phyloP scores from a whole-genome alignment of 2,888 invertebrate genomes.

The Saturnia pavonia region DNA sequence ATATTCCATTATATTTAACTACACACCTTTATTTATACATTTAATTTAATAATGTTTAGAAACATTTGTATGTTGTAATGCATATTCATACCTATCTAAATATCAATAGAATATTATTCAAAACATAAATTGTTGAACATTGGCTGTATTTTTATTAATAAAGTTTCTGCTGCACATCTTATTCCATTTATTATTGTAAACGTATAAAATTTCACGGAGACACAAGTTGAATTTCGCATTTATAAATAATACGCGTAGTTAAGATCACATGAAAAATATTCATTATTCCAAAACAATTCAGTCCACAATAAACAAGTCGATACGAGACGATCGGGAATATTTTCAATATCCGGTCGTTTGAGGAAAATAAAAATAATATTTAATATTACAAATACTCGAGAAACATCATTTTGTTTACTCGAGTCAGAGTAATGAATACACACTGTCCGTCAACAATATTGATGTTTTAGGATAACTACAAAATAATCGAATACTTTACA shows the following conservation, averaged over 20 bases:
- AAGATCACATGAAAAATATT: background rate
- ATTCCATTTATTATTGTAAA: too few relatives aligned
- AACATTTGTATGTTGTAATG: too few relatives aligned
- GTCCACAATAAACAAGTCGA: background rate
- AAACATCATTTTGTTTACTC: background rate
- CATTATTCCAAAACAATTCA: slow-evolving; percentile 1
- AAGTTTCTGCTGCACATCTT: too few relatives aligned
- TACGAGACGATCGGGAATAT: background rate
- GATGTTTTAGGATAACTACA: background rate
- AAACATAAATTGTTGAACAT: too few relatives aligned
- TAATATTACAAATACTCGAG: background rate
- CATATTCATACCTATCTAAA: too few relatives aligned
- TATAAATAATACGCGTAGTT: background rate
- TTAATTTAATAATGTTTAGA: too few relatives aligned
- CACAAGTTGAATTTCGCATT: background rate
- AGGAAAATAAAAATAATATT: slow-evolving; percentile 10
- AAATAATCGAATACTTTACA: background rate
- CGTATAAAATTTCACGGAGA: too few relatives aligned
- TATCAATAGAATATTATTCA: too few relatives aligned
- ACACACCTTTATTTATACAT: too few relatives aligned
- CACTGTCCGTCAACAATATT: background rate
- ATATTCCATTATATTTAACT: too few relatives aligned
- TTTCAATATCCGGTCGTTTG: background rate
- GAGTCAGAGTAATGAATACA: background rate
- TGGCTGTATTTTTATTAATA: too few relatives aligned